These are phyloP conservation scores for Piliocolobus tephrosceles DNA, from an alignment of 2,113 vertebrate genomes.

Conservation along the genomic window DNA sequence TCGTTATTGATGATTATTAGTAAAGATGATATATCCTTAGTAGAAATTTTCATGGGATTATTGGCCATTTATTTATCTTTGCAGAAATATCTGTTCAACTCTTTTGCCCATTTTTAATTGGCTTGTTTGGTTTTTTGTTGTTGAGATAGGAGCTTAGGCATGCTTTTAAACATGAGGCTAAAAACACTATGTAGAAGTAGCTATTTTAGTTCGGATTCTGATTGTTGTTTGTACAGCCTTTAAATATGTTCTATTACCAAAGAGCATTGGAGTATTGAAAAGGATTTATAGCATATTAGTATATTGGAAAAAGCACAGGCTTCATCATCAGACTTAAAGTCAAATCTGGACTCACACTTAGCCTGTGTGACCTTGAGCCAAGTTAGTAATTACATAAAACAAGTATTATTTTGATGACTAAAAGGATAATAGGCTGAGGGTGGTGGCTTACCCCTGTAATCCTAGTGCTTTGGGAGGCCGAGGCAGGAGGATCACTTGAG, in stretches of 20 bases:
- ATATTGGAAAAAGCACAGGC: conserved; percentile 10
- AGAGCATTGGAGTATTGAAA: conserved; percentile 27
- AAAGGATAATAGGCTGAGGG: not conserved
- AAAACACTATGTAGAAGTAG: conserved; percentile 25
- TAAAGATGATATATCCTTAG: conserved; percentile 24
- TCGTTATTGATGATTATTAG: conserved; percentile 28
- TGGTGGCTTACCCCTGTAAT: too few relatives aligned
- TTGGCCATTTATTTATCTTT: not conserved
- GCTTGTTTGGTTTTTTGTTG: not conserved
- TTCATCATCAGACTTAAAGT: not conserved
- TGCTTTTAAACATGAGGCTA: not conserved
- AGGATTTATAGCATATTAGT: conserved; percentile 22
- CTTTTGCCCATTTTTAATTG: conserved; percentile 14
- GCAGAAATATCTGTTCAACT: not conserved
- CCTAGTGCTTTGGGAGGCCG: too few relatives aligned
- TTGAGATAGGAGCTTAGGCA: conserved; percentile 17
- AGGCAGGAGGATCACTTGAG: too few relatives aligned
- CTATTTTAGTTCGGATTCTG: conserved; percentile 53
- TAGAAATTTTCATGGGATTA: conserved; percentile 31
- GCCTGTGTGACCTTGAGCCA: conserved; percentile 9
- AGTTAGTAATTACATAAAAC: conserved; percentile 24
- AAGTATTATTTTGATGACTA: conserved; percentile 44
- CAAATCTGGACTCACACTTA: conserved; percentile 11
- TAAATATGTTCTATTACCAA: conserved; percentile 18
- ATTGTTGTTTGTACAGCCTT: not conserved